These are phyloP conservation scores for Poecile atricapillus DNA, from an alignment of 2,113 vertebrate species.

Conservation along the genomic window DNA sequence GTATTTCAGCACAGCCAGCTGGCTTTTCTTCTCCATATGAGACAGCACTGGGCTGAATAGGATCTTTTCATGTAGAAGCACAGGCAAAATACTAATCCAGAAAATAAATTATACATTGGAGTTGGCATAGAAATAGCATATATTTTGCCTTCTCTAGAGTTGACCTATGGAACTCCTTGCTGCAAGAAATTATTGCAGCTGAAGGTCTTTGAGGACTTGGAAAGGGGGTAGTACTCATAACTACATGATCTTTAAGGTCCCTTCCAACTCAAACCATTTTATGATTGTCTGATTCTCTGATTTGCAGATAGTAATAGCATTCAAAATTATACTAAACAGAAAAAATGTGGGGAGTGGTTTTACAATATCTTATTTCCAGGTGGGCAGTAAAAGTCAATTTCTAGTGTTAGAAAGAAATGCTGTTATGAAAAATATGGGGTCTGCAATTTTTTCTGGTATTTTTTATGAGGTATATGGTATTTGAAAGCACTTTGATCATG, in stretches of 20 bases:
- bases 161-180: slow-evolving; percentile 44
- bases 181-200: slow-evolving; percentile 26
- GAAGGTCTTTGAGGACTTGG: neutral
- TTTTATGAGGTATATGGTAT: neutral
- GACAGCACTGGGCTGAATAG: slow-evolving; percentile 16
- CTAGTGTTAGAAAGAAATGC: neutral
- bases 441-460: neutral
- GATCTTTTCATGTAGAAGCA: slow-evolving; percentile 29
- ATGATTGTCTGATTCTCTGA: neutral
- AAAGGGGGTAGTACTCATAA: neutral
- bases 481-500: neutral
- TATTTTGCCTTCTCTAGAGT: neutral
- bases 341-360: neutral
- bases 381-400: neutral
- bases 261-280: neutral
- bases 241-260: neutral
- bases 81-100: slow-evolving; percentile 37
- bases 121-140: slow-evolving; percentile 24
- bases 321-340: neutral
- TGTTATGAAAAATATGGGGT: neutral
- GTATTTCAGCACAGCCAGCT: slow-evolving; percentile 41
- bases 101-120: slow-evolving; percentile 52
- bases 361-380: neutral
- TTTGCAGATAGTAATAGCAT: neutral
- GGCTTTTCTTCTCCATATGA: slow-evolving; percentile 47